Base-by-base conservation (phyloP, 1,140 invertebrate species). In the Bombus fervidus region DNA sequence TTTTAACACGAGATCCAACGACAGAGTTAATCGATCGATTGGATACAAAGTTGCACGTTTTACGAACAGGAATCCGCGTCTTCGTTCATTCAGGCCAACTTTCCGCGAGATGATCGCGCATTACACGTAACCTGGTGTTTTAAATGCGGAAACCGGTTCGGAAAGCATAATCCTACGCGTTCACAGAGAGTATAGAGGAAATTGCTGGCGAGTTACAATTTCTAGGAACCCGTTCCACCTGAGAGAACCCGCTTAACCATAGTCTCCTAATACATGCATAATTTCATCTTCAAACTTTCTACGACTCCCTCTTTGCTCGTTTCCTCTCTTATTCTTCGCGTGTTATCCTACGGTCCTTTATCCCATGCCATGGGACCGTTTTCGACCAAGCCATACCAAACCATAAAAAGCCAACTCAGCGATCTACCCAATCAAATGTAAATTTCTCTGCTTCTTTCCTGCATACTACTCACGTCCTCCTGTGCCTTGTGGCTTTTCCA, bases 401-500 rank as follows among this genome's bases (percentile, higher is more conserved):
- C 47, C 47, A 39, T 66, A 73, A 77, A 34, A 37, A 68, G 74
- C 72, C 75, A 69, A 85, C 81, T 77, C 69, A 13, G 53, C 71
- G 66, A 66, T 88, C 89, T 87, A 86, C 86, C 86, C 89, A 92
- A 92, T 91, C 82, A 68, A 87, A 89, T 90, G 78, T 68, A 90
- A 92, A 92, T 88, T 79, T 25, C 39, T 18, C 25, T 31, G 28
- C 15, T n/a, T 31, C 6, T n/a, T n/a, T 8, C 3, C 3, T 62
- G 47, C 25, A 25, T n/a, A 18, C 15, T 93, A 94, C 93, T 94
- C 91, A 94, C 94, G 62, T 94, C 91, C n/a, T 92, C 93, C 68
- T 92, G 90, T 71, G 91, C 86, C 91, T 93, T 94, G 86, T 94
- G 92, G 86, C 93, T 93, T 80, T 94, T 94, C 94, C 94, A 94